A percentile compares a stretch with the other conserved stretches of the same genome.
Conservation (phyloP, 2,113 vertebrate genomes). For the Dicrurus megarhynchus region DNA sequence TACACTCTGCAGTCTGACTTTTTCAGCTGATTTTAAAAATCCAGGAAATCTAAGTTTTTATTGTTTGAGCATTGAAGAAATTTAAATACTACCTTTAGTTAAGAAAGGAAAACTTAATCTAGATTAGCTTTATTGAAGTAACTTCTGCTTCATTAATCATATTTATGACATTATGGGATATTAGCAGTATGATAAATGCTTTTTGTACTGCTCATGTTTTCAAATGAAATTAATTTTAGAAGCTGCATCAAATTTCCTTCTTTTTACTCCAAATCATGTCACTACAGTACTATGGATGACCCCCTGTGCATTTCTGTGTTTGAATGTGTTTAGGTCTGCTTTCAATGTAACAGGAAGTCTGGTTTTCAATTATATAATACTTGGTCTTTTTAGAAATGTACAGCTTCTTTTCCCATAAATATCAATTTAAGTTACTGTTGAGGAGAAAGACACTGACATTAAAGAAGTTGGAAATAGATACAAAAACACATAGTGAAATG, state of each 20-base stretch:
- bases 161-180: background rate
- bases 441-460: background rate
- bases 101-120: background rate
- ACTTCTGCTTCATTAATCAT: background rate
- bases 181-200: slow-evolving; percentile 7
- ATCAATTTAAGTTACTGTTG: background rate
- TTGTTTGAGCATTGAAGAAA: background rate
- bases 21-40: background rate
- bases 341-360: background rate
- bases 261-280: slow-evolving; percentile 13
- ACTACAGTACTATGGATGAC: background rate
- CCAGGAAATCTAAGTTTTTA: background rate
- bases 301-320: background rate
- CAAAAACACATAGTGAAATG: background rate
- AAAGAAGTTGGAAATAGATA: background rate
- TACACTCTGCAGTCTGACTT: background rate
- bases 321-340: background rate
- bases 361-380: background rate
- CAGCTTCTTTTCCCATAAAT: background rate
- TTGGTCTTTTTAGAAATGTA: background rate
- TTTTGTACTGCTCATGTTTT: background rate
- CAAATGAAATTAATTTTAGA: slow-evolving; percentile 31
- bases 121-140: background rate
- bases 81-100: background rate
- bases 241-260: slow-evolving; percentile 20